Conservation (phyloP, 2,888 invertebrate genomes). For the Psylliodes chrysocephalus region DNA sequence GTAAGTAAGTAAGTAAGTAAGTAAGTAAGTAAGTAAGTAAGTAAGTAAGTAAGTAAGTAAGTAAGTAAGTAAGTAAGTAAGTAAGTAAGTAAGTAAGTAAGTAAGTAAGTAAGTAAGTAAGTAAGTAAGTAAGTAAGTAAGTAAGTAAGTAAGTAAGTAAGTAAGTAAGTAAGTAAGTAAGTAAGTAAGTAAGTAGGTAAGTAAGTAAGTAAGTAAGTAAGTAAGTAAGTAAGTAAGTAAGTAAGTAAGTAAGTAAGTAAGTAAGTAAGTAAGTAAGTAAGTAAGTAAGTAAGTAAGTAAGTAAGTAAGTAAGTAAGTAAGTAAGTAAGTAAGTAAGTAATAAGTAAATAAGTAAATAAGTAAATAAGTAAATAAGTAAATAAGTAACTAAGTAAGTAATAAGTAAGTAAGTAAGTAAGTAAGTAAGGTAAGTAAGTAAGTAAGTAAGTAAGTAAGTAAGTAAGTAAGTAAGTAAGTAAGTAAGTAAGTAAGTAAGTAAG, state of each 20-base stretch:
- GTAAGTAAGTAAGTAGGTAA: too few species aligned
- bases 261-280: conserved; percentile 30
- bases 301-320: conserved; percentile 30
- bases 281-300: conserved; percentile 30
- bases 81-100: conserved; percentile 8
- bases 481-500: not conserved
- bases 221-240: conserved; percentile 30
- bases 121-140: conserved; percentile 30
- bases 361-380: conserved; percentile 5
- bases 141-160: conserved; percentile 30
- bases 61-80: conserved; percentile 33
- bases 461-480: not conserved
- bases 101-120: conserved; percentile 30
- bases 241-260: conserved; percentile 30
- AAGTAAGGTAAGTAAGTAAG: not conserved
- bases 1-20: conserved; percentile 32
- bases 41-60: conserved; percentile 33
- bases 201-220: conserved; percentile 31
- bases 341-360: too few species aligned
- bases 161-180: conserved; percentile 30
- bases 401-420: too few species aligned
- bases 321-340: too few species aligned
- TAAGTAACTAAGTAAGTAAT: not conserved
- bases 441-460: not conserved
- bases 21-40: conserved; percentile 33